Conservation (phyloP, 2,113 vertebrate genomes). For the Holacanthus passer region DNA sequence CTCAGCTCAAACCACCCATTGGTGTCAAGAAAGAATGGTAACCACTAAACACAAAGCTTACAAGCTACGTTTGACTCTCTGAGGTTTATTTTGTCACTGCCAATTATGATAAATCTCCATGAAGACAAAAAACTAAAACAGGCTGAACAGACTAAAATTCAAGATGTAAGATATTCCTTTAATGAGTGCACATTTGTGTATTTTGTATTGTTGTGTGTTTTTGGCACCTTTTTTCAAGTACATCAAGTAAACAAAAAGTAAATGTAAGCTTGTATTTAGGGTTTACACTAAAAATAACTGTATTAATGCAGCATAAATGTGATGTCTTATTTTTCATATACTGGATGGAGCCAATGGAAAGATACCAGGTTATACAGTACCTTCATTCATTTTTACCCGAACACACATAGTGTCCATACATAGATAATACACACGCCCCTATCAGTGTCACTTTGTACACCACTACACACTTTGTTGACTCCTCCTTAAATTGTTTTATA, state of each 20-base stretch:
- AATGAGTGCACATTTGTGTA: slow-evolving; percentile 57
- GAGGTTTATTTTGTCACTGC: background rate
- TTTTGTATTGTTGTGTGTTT: background rate
- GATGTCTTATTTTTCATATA: background rate
- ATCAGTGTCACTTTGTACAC: background rate
- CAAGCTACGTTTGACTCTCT: background rate
- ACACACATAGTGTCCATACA: background rate
- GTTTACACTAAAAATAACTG: background rate
- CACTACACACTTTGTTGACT: background rate
- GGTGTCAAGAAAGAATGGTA: slow-evolving; percentile 30
- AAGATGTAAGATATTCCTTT: slow-evolving; percentile 7
- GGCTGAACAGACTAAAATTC: slow-evolving; percentile 27
- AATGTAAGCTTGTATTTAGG: background rate
- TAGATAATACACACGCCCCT: background rate
- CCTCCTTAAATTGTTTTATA: background rate
- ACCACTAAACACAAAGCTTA: slow-evolving; percentile 28
- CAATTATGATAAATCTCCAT: slow-evolving; percentile 7
- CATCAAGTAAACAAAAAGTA: no score
- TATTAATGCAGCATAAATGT: background rate
- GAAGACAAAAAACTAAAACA: slow-evolving; percentile 29
- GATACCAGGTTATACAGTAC: background rate
- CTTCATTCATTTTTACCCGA: background rate
- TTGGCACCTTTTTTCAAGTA: no score
- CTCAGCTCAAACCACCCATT: slow-evolving; percentile 16
- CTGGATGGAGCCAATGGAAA: background rate